Evolutionary conservation across 2,113 vertebrate species (phyloP).

Genomic region (Setophaga petechia): DNA sequence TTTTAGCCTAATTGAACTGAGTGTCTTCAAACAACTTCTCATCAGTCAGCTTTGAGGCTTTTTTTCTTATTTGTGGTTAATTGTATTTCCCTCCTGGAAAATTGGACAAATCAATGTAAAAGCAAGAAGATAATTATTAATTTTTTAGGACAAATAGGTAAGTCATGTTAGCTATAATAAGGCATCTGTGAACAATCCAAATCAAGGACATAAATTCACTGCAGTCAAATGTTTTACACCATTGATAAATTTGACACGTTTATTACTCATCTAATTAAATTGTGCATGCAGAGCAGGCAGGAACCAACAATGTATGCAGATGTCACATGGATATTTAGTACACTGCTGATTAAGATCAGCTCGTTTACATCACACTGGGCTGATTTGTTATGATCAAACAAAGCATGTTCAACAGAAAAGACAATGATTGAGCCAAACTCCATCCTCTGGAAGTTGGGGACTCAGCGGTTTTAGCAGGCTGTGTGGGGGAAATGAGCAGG

Average conservation of each 20-base stretch:
- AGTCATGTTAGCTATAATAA: neutral
- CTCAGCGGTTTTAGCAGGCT: neutral
- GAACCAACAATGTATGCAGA: neutral
- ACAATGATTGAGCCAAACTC: neutral
- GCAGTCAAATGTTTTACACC: conserved; percentile 19
- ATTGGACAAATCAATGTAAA: conserved; percentile 55
- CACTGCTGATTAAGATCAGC: conserved; percentile 6
- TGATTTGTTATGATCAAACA: conserved; percentile 30
- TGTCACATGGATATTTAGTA: conserved; percentile 7
- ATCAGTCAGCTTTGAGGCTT: conserved; percentile 62
- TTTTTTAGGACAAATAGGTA: conserved; percentile 12
- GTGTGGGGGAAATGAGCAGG: neutral
- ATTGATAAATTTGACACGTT: conserved; percentile 33
- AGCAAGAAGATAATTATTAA: conserved; percentile 1
- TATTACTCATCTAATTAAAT: conserved; percentile 55
- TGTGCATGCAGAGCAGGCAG: neutral
- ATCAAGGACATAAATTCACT: neutral
- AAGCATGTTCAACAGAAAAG: neutral
- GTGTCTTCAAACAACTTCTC: conserved; percentile 61
- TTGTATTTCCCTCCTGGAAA: conserved; percentile 62
- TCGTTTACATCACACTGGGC: neutral
- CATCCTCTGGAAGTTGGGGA: neutral
- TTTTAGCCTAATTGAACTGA: conserved; percentile 76
- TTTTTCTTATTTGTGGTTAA: conserved; percentile 55
- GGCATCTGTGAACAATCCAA: neutral